A percentile compares a stretch with the other conserved stretches of the same genome.
phyloP scores from a whole-genome alignment of 1,140 invertebrate species.

The Drosophila orena region DNA sequence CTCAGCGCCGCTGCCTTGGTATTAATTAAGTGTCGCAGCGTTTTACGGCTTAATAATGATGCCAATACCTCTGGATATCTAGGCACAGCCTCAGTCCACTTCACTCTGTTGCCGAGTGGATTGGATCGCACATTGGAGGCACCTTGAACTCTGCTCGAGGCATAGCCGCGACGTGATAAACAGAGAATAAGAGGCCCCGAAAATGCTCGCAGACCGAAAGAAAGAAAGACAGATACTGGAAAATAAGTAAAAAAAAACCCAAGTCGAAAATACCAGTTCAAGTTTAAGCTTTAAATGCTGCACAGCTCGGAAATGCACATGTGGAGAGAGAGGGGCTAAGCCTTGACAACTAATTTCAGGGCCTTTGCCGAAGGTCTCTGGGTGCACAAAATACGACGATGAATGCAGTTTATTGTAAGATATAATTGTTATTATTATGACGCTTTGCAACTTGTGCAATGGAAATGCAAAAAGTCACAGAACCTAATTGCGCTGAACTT shows the following conservation, averaged over 20 bases:
- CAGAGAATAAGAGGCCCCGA: slow-evolving; percentile 39
- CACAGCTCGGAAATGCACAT: slow-evolving; percentile 68
- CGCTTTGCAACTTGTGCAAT: slow-evolving; percentile 43
- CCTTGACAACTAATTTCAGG: slow-evolving; percentile 81
- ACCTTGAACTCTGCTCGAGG: slow-evolving; percentile 69
- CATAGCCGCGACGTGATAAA: slow-evolving; percentile 49
- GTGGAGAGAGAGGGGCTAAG: slow-evolving; percentile 23
- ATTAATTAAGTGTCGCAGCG: slow-evolving; percentile 48
- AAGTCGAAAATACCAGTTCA: slow-evolving; percentile 72
- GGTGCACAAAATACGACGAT: slow-evolving; percentile 69
- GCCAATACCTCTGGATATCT: slow-evolving; percentile 22
- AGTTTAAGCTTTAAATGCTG: slow-evolving; percentile 66
- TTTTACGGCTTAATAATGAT: slow-evolving; percentile 15
- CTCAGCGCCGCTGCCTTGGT: slow-evolving; percentile 45
- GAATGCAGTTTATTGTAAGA: slow-evolving; percentile 65
- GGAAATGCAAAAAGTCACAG: slow-evolving; percentile 61
- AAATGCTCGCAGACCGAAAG: slow-evolving; percentile 13
- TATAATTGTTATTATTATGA: slow-evolving; percentile 57
- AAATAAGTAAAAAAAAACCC: slow-evolving; percentile 55
- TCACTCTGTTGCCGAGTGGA: slow-evolving; percentile 34
- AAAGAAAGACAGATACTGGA: slow-evolving; percentile 22
- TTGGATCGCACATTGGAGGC: slow-evolving; percentile 12
- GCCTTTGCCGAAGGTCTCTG: slow-evolving; percentile 66
- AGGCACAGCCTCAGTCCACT: slow-evolving; percentile 21
- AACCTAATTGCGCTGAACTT: slow-evolving; percentile 73